Conservation (phyloP, 2,888 invertebrate species). For the Cataglyphis livida region DNA sequence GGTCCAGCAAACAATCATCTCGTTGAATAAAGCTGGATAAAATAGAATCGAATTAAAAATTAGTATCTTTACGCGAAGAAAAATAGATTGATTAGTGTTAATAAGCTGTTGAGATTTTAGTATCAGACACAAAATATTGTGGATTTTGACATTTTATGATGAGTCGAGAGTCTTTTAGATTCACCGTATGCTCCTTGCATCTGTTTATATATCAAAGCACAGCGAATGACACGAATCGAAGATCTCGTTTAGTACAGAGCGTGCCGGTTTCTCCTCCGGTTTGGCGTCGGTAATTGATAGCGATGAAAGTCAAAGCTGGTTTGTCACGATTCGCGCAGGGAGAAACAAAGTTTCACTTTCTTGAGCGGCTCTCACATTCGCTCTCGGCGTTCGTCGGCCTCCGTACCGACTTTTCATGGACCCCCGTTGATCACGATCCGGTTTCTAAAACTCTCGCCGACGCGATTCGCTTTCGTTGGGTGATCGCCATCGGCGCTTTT, state of each 20-base stretch:
- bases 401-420: constrained; percentile 75
- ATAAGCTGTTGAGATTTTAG: neutral
- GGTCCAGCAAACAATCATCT: neutral
- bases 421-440: constrained; percentile 77
- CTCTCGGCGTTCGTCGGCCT: constrained; percentile 68
- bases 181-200: neutral
- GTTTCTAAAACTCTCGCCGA: constrained; percentile 82
- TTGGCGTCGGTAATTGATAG: constrained; percentile 60
- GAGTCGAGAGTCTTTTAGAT: neutral
- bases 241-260: constrained; percentile 41
- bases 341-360: constrained; percentile 80
- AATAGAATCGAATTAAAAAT: neutral
- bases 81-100: neutral
- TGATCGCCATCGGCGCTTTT: constrained; percentile 70
- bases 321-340: constrained; percentile 49
- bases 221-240: neutral
- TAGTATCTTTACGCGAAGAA: neutral
- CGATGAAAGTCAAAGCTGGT: constrained; percentile 65
- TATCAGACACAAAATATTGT: neutral
- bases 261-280: constrained; percentile 75
- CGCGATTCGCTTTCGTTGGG: constrained; percentile 76
- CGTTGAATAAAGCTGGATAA: neutral
- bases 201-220: neutral
- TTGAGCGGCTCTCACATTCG: constrained; percentile 77
- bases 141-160: neutral